Base-by-base conservation (phyloP, 2,888 invertebrate species). In the Crocallis elinguaria region DNA sequence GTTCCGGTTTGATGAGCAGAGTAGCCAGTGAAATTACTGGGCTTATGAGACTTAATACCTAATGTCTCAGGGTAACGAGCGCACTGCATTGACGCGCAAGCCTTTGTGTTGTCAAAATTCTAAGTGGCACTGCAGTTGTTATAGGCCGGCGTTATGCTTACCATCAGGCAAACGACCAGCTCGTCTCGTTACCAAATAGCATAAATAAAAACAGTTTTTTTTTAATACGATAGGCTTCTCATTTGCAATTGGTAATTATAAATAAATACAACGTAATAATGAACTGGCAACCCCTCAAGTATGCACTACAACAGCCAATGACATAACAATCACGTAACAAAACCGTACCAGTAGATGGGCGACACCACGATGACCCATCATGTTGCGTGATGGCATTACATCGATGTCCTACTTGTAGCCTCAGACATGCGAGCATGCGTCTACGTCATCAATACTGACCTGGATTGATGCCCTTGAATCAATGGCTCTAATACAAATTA, bases 391-490 rank as follows among this genome's bases (percentile, higher is more conserved):
- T 44, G 33, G 32, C 62, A 62, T 85, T 86, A 84, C 85, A 71
- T 83, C 73, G 67, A 51, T 74, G 83, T 71, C 79, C 86, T 62
- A 84, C 79, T 82, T 82, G 43, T 13, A 13, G 16, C 33, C 17
- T 38, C 35, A 35, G 35, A 21, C 23, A 37, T 42, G 49, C 23
- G 30, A 39, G n/a, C 45, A 13, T 45, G 46, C 52, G 45, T 44
- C 50, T 19, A 19, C 19, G n/a, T n/a, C n/a, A n/a, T 6, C 50
- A 53, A 46, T 49, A 51, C 33, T 41, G 46, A 30, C 42, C 37
- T 39, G 37, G 65, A 75, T 74, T 66, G 58, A 53, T 74, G 84
- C 71, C 87, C 82, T 87, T 88, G 84, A 85, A 79, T 73, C 59
- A 49, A 39, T 36, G 55, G 50, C 51, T 57, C 39, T 41, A 13